Evolutionary conservation across 2,888 invertebrate genomes (phyloP), one percentile per base, ranked within the genome.

Genomic region (Nezara viridula): DNA sequence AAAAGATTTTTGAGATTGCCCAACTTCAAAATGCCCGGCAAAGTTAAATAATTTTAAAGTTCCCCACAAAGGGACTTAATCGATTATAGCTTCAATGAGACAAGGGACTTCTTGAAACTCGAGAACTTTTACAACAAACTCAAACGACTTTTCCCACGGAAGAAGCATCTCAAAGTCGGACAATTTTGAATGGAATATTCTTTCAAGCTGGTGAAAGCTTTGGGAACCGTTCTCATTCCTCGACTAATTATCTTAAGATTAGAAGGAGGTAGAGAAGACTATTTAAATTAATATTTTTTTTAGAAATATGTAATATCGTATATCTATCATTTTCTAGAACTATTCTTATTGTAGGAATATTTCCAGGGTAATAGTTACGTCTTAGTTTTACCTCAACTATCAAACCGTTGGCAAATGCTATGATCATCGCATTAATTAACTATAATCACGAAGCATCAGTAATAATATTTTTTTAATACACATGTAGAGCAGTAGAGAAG

Each of bases 101-200:
- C 81, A 44, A 40, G 81, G 44, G 44, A 81, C 81, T 81, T 81
- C 44, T 81, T 44, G 44, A 81, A 81, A 81, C 44, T 81, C 44
- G 81, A 81, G n/a, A 81, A 81, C 81, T 81, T 47, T n/a, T 81
- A 81, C 44, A 81, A 81, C 81, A 47, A 81, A 81, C 81, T 81
- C 40, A 47, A 81, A 81, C 44, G 81, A 47, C 81, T 81, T 81
- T n/a, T 44, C 16, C n/a, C 81, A 44, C 40, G n/a, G 44, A 24
- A 44, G 81, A 44, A 81, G 81, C 40, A 47, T 12, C 44, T 44
- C 81, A 81, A 73, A 73, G 66, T 73, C 66, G 19, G 66, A 32
- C 32, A 19, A 73, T 73, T 73, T 73, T 73, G 66, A 73, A 73
- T 73, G 37, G 66, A 9, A 73, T 37, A 73, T 73, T 73, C 66